Base-by-base conservation (phyloP, 2,113 vertebrate genomes). In the Anolis sagrei region DNA sequence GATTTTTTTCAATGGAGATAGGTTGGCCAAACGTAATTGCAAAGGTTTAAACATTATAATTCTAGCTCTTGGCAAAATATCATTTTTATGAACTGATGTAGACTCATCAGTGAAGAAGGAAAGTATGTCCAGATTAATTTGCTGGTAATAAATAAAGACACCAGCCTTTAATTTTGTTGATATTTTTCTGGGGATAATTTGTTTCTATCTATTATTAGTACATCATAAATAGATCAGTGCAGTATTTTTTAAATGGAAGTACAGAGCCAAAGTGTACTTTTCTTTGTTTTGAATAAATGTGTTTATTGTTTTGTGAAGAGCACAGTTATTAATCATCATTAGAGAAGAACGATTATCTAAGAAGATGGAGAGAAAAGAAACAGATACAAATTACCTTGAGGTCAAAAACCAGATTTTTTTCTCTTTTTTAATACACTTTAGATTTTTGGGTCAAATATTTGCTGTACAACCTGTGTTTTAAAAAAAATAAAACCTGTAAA, bases 41-140 rank as follows among this genome's bases (percentile, higher is more conserved):
- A 36, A n/a, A 80, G 80, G 70, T 7, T 73, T 4, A 68, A 82
- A 36, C 87, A 64, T 69, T 49, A 11, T 87, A 89, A 88, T 88
- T 87, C 66, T 36, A 7, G 25, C 39, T 49, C 39, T 82, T 70
- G 76, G 29, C 79, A 68, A 48, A 44, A 14, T 16, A 73, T 39
- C 79, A 48, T 51, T 90, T 74, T 81, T 72, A 36, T 86, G 76
- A 86, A 86, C 8, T 66, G 64, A 69, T 84, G 76, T 0, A 11
- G 90, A 73, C 70, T 69, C 88, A 76, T 49, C 61, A 72, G 0
- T 73, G 76, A 90, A 90, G 86, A 88, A 91, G 85, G 78, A 77
- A 64, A 54, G 66, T 44, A 61, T 76, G 7, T 88, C 87, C 34
- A 34, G 25, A 68, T 79, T 2, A 83, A 83, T n/a, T 87, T 83